These are phyloP conservation scores for Beaufortia kweichowensis DNA, from an alignment of 2,113 vertebrate genomes.

Conservation along the genomic window DNA sequence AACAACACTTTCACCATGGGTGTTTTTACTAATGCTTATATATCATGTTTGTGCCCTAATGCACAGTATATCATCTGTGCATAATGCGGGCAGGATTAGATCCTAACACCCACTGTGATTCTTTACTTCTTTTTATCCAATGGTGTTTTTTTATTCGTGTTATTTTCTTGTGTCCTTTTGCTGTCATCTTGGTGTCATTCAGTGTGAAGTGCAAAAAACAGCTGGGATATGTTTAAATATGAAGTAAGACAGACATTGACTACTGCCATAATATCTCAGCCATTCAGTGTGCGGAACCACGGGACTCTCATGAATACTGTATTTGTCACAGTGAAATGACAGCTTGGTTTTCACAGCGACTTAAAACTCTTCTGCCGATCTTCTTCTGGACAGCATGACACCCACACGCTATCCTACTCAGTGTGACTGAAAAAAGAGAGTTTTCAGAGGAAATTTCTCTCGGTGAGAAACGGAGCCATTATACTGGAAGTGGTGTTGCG, in stretches of 20 bases:
- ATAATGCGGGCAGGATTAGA: too few species aligned
- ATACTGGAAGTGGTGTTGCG: constrained; percentile 34
- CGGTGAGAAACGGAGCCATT: constrained; percentile 20
- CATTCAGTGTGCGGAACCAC: not conserved
- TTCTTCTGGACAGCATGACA: constrained; percentile 37
- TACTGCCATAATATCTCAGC: constrained; percentile 11
- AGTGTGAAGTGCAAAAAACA: not conserved
- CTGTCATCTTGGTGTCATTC: not conserved
- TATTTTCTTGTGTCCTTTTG: not conserved
- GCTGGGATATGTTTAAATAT: constrained; percentile 19
- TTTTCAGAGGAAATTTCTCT: constrained; percentile 21
- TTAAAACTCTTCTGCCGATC: constrained; percentile 8
- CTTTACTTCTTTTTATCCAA: not conserved
- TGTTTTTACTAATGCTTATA: too few species aligned
- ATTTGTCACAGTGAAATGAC: constrained; percentile 15
- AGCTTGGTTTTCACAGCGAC: constrained; percentile 27
- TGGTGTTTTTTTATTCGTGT: not conserved
- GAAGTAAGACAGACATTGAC: constrained; percentile 2
- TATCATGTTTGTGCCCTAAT: too few species aligned
- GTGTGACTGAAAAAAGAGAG: constrained; percentile 7
- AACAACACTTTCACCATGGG: too few species aligned
- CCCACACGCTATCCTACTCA: constrained; percentile 4
- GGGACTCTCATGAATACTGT: constrained; percentile 38
- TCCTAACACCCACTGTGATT: not conserved
- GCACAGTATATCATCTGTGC: too few species aligned